Evolutionary conservation across 1,140 invertebrate genomes (phyloP), one percentile per base, ranked within the genome.

Genomic region (Trachymyrmex cornetzi): DNA sequence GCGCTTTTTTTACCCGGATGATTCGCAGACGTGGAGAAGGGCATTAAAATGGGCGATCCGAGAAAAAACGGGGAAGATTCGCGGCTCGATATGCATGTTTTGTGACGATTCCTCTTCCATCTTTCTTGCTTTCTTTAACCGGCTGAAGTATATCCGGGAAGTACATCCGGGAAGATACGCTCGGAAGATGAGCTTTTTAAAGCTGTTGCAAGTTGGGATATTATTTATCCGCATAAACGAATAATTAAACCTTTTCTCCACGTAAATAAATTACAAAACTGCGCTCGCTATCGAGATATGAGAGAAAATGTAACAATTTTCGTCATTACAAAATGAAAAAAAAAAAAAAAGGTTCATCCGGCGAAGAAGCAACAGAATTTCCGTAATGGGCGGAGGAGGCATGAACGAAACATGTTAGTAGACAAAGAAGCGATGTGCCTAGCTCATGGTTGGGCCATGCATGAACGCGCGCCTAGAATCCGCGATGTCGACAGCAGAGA

Each of bases 391-490:
- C 48, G 59, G 16, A 82, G 79, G 57, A 82, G 48, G 67, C 63
- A 86, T 14, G 67, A 77, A 87, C 48, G 72, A 85, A 77, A 77
- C 63, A 67, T 77, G 71, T 85, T 71, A 44, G 77, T 69, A 80
- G 85, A 82, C 79, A 88, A 81, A 80, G 86, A 77, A 85, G 57
- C 55, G 22, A 66, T 48, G 30, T 38, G 27, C 22, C 66, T 85
- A 79, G 85, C 63, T 77, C 69, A 84, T 74, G 72, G 81, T 75
- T n/a, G 75, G 24, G 85, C 64, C 88, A 88, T 92, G 92, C 88
- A 91, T 92, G 91, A 89, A 91, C 88, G 91, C 87, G 86, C 72
- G 48, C 66, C 84, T 77, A 91, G 87, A 92, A 93, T 93, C 86
- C 79, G 85, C 87, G 88, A 77, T 22, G 84, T 88, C 61, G 82